phyloP scores from a whole-genome alignment of 2,797 vertebrate species.

The Eupleurogrammus muticus region DNA sequence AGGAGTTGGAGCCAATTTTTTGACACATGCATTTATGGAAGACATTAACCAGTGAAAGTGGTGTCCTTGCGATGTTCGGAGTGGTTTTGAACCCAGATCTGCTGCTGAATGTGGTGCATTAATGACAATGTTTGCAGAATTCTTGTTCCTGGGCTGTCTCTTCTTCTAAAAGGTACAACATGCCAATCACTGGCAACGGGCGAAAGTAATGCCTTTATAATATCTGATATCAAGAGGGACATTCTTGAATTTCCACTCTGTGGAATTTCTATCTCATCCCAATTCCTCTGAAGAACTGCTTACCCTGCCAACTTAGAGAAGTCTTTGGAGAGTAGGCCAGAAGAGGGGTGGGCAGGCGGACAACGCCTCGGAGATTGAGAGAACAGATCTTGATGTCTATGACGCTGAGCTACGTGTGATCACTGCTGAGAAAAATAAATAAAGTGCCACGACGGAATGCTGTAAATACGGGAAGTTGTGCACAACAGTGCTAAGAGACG shows the following conservation, averaged over 20 bases:
- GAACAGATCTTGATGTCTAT: constrained; percentile 6
- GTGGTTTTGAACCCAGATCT: constrained; percentile 9
- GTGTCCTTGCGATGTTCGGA: background rate
- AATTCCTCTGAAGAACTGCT: constrained; percentile 22
- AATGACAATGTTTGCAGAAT: constrained; percentile 19
- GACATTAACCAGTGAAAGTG: background rate
- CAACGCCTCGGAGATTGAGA: background rate
- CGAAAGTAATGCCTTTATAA: constrained; percentile 14
- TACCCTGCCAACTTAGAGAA: constrained; percentile 11
- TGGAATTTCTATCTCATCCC: constrained; percentile 44
- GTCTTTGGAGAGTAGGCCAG: constrained; percentile 17
- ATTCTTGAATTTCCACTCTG: constrained; percentile 26
- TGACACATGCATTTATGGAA: background rate
- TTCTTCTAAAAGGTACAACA: constrained; percentile 14
- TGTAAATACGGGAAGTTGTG: constrained; percentile 16
- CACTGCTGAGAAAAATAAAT: background rate
- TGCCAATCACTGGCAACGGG: background rate
- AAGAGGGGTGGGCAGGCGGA: background rate
- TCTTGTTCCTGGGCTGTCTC: constrained; percentile 17
- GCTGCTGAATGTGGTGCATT: constrained; percentile 9
- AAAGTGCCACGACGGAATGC: constrained; percentile 9
- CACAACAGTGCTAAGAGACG: constrained; percentile 27
- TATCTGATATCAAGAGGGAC: constrained; percentile 23
- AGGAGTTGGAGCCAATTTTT: constrained; percentile 2
- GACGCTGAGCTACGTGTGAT: background rate